Evolutionary conservation across 2,888 invertebrate species (phyloP).

Genomic region (Erebia epiphron): DNA sequence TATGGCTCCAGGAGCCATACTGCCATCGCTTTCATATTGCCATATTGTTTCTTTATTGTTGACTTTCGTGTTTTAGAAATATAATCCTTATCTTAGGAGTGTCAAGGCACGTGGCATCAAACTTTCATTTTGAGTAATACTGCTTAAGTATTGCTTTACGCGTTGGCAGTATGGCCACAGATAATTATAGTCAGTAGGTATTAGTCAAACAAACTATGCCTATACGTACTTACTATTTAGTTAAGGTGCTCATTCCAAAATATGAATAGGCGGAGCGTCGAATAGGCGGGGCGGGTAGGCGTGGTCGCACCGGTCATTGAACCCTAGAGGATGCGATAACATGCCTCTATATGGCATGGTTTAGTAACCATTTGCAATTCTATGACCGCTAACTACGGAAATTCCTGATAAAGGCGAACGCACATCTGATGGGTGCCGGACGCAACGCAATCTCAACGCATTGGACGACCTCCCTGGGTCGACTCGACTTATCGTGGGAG

Average conservation of each 20-base stretch:
- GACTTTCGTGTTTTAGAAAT: too few species aligned
- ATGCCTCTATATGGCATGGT: constrained; percentile 48
- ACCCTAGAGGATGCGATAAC: constrained; percentile 48
- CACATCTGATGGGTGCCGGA: not conserved
- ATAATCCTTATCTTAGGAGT: too few species aligned
- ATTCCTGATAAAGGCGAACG: constrained; percentile 29
- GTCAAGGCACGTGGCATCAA: too few species aligned
- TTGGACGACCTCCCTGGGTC: too few species aligned
- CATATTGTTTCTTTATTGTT: too few species aligned
- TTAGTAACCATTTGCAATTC: constrained; percentile 68
- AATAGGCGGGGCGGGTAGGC: constrained; percentile 64
- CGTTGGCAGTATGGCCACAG: too few species aligned
- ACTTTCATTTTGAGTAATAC: too few species aligned
- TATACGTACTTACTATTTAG: constrained; percentile 12
- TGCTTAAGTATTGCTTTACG: too few species aligned
- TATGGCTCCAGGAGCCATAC: too few species aligned
- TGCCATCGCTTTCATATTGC: too few species aligned
- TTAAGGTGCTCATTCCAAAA: constrained; percentile 32
- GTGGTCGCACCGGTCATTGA: constrained; percentile 66
- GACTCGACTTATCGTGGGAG: too few species aligned
- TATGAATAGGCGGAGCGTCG: constrained; percentile 60
- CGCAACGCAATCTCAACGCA: not conserved
- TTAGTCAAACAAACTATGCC: not conserved
- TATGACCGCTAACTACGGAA: constrained; percentile 49
- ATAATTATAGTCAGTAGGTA: not conserved